phyloP scores from a whole-genome alignment of 1,140 invertebrate genomes.

The Octopus sinensis region DNA sequence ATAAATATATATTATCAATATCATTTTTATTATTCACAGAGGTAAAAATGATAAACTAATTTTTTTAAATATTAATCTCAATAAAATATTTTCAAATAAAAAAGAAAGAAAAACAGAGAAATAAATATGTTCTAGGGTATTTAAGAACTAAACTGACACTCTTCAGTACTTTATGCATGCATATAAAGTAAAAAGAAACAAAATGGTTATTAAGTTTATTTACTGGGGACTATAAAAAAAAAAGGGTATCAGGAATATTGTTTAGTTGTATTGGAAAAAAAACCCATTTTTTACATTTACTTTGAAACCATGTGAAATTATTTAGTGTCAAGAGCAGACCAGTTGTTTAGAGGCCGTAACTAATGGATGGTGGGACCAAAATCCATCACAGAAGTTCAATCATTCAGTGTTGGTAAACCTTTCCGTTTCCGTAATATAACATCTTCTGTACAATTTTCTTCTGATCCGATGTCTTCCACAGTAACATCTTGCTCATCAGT shows the following conservation, averaged over 20 bases:
- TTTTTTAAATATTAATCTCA: no score
- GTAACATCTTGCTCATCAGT: not conserved
- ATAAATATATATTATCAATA: no score
- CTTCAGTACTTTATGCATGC: no score
- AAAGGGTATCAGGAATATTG: not conserved
- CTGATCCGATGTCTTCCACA: not conserved
- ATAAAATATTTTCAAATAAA: no score
- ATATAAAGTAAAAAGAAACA: no score
- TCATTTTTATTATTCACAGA: no score
- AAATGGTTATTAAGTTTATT: no score
- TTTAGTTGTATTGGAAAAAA: not conserved
- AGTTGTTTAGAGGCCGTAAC: not conserved
- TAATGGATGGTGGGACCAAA: not conserved
- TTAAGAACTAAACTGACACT: no score
- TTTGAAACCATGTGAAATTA: not conserved
- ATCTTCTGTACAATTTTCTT: constrained; percentile 4
- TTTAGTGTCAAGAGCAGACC: not conserved
- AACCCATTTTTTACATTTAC: not conserved
- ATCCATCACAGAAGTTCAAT: not conserved
- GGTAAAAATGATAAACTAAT: no score
- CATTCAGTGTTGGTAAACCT: not conserved
- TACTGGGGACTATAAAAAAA: not conserved
- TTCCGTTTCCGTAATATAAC: constrained; percentile 3
- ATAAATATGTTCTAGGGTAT: no score
- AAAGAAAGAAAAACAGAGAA: no score